Conservation (phyloP, 1,140 invertebrate species). For the Liolophura sinensis region DNA sequence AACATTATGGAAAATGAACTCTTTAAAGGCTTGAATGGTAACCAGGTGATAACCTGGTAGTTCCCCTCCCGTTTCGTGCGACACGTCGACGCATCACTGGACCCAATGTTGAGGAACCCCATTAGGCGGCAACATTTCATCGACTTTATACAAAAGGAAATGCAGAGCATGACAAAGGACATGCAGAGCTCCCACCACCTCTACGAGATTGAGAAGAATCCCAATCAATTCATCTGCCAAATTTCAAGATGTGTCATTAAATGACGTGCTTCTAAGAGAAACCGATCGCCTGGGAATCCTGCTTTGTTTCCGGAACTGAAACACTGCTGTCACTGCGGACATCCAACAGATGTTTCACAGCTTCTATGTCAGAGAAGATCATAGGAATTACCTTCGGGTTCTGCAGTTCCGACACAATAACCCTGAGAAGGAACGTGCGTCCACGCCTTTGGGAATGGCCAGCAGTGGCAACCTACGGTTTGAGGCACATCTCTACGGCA, state of each 20-base stretch:
- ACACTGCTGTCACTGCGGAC: constrained; percentile 18
- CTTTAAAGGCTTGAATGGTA: too few species aligned
- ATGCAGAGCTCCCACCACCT: constrained; percentile 22
- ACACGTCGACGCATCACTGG: constrained; percentile 8
- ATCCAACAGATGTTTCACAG: constrained; percentile 19
- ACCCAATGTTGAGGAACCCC: constrained; percentile 14
- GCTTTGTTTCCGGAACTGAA: constrained; percentile 19
- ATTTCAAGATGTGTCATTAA: constrained; percentile 32
- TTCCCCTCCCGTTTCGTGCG: constrained; percentile 21
- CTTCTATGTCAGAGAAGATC: constrained; percentile 6
- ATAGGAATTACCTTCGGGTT: constrained; percentile 10
- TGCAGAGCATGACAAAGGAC: constrained; percentile 6
- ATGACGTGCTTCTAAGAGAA: constrained; percentile 23
- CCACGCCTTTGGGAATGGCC: constrained; percentile 15
- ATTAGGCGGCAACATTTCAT: constrained; percentile 16
- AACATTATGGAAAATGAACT: too few species aligned
- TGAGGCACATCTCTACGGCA: constrained; percentile 5
- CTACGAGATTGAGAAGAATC: constrained; percentile 8
- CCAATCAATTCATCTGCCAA: constrained; percentile 16
- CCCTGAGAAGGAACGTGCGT: constrained; percentile 3
- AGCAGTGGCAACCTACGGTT: constrained; percentile 15
- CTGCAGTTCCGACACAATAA: constrained; percentile 12
- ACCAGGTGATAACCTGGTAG: too few species aligned
- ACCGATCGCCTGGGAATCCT: constrained; percentile 41
- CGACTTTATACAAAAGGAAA: constrained; percentile 16